A percentile compares a stretch with the other conserved stretches of the same genome.
phyloP scores from a whole-genome alignment of 1,140 invertebrate genomes.

The Agraylea sexmaculata region DNA sequence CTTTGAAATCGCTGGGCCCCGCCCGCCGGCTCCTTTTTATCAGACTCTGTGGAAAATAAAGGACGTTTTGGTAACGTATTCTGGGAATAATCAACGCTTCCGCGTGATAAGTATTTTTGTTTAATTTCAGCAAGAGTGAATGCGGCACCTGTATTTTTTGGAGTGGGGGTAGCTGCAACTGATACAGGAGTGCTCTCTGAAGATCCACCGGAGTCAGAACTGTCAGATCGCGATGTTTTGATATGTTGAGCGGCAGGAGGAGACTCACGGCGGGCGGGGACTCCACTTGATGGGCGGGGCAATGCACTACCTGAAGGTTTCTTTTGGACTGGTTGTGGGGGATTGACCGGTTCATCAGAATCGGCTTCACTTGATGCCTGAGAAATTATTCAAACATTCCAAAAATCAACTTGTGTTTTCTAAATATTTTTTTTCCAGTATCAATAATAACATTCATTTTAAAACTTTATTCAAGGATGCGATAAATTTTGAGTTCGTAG shows the following conservation, averaged over 20 bases:
- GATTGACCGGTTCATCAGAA: constrained; percentile 53
- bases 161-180: constrained; percentile 47
- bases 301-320: constrained; percentile 9
- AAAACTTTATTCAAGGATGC: not conserved
- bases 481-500: constrained; percentile 1
- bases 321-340: constrained; percentile 43
- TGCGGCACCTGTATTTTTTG: constrained; percentile 57
- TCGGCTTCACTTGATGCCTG: constrained; percentile 53
- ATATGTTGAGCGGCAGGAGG: constrained; percentile 34
- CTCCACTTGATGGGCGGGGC: constrained; percentile 2
- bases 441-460: not conserved
- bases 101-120: constrained; percentile 53
- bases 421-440: not conserved
- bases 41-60: constrained; percentile 40
- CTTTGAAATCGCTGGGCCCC: constrained; percentile 61
- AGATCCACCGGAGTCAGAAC: constrained; percentile 63
- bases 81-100: constrained; percentile 27
- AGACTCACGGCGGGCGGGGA: no score
- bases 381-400: constrained; percentile 40
- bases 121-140: constrained; percentile 67
- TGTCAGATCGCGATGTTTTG: constrained; percentile 46
- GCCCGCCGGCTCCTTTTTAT: constrained; percentile 28
- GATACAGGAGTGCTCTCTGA: constrained; percentile 65
- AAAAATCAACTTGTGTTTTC: not conserved
- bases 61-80: constrained; percentile 19